These are phyloP conservation scores for Spatula versicolor DNA, from an alignment of 2,797 vertebrate genomes.

Conservation along the genomic window DNA sequence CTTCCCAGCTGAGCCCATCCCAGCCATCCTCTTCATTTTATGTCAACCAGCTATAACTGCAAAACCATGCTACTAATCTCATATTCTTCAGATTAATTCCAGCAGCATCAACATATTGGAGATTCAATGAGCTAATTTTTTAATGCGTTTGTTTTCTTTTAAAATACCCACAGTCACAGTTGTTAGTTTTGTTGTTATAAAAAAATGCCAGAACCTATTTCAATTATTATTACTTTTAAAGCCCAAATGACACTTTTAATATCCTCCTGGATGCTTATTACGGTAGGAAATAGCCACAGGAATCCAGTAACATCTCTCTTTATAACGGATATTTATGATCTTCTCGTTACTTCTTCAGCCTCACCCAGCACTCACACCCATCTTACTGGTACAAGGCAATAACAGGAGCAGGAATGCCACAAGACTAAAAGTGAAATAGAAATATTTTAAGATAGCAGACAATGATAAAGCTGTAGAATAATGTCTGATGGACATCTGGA, in stretches of 20 bases:
- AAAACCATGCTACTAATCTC: fast-evolving
- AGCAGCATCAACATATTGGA: background rate
- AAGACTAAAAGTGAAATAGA: background rate
- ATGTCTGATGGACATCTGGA: background rate
- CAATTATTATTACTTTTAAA: constrained; percentile 46
- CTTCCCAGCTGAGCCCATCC: background rate
- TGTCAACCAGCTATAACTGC: background rate
- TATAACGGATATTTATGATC: background rate
- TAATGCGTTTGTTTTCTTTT: constrained; percentile 20
- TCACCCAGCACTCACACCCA: fast-evolving
- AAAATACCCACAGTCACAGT: background rate
- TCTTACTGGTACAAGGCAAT: background rate
- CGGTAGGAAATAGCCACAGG: background rate
- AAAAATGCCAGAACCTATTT: constrained; percentile 27
- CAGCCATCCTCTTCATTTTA: fast-evolving
- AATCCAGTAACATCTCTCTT: background rate
- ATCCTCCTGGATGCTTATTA: constrained; percentile 32
- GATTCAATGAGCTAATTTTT: constrained; percentile 50
- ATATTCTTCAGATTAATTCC: background rate
- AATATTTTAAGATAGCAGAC: background rate
- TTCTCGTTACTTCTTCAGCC: background rate
- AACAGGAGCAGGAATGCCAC: background rate
- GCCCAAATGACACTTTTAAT: constrained; percentile 28
- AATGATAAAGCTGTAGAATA: background rate
- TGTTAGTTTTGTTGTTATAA: background rate